Base-by-base conservation (phyloP, 1,140 invertebrate genomes). In the Medauroidea extradentata region DNA sequence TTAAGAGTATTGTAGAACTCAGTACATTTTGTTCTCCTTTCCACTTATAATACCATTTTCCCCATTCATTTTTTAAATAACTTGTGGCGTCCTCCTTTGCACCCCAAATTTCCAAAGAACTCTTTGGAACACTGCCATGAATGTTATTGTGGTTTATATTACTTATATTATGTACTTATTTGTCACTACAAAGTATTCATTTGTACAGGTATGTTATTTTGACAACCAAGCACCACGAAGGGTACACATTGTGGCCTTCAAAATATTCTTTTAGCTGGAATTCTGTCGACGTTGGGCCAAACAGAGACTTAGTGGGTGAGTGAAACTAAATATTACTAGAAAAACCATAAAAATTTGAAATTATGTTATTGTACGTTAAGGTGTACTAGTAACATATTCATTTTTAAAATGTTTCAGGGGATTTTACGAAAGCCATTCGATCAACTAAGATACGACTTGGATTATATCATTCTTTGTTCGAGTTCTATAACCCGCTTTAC, bases 151-250 rank as follows among this genome's bases (percentile, higher is more conserved):
- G n/a, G n/a, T n/a, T n/a, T n/a, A n/a, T n/a, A n/a, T n/a, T n/a
- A n/a, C n/a, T n/a, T n/a, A n/a, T n/a, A n/a, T n/a, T n/a, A n/a
- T n/a, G n/a, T n/a, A n/a, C n/a, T n/a, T n/a, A n/a, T n/a, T n/a
- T n/a, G n/a, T n/a, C n/a, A n/a, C n/a, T n/a, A n/a, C n/a, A n/a
- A n/a, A n/a, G n/a, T n/a, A n/a, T n/a, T n/a, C n/a, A n/a, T 24
- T 52, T 60, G 74, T 77, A 29, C 60, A 91, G 88, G 72, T 93
- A 96, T 70, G 81, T 96, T 8, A 89, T 97, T 2, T 68, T 97
- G 2, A 96, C 93, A 2, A 92, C 87, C 66, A 97, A 97, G 77
- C 94, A 97, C 79, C 93, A 96, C 70, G 94, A 96, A 74, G 94
- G 94, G 11, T 96, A 81, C 66, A 91, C 93, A 0, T 57, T 96